Evolutionary conservation across 2,888 invertebrate genomes (phyloP).

Genomic region (Sarcophaga rosellei): DNA sequence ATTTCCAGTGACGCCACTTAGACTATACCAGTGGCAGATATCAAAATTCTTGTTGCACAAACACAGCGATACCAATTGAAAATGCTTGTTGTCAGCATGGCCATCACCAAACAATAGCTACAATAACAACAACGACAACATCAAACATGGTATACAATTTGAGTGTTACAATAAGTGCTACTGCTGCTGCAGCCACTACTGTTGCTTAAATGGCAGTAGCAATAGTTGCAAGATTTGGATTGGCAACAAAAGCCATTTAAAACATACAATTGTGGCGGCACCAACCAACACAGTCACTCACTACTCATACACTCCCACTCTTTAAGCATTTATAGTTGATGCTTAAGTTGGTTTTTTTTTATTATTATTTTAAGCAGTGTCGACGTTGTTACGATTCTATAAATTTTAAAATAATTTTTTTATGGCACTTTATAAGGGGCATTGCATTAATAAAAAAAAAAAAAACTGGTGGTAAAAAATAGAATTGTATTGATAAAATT

Average conservation of each 20-base stretch:
- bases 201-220: constrained; percentile 34
- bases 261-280: constrained; percentile 21
- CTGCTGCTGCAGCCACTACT: background rate
- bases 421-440: background rate
- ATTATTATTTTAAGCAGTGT: constrained; percentile 5
- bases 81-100: constrained; percentile 39
- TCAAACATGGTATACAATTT: too few species aligned
- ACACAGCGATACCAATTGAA: background rate
- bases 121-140: constrained; percentile 24
- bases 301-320: constrained; percentile 40
- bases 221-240: constrained; percentile 18
- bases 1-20: constrained; percentile 56
- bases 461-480: too few species aligned
- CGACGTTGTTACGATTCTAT: background rate
- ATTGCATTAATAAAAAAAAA: background rate
- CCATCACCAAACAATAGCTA: constrained; percentile 36
- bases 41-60: constrained; percentile 26
- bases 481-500: background rate
- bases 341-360: constrained; percentile 6
- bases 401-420: background rate
- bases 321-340: constrained; percentile 22
- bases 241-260: constrained; percentile 28
- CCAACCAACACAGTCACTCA: constrained; percentile 17
- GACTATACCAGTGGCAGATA: constrained; percentile 40
- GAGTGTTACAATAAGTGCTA: background rate